Evolutionary conservation across 1,140 invertebrate genomes (phyloP).

Genomic region (Rhopalosiphum maidis): DNA sequence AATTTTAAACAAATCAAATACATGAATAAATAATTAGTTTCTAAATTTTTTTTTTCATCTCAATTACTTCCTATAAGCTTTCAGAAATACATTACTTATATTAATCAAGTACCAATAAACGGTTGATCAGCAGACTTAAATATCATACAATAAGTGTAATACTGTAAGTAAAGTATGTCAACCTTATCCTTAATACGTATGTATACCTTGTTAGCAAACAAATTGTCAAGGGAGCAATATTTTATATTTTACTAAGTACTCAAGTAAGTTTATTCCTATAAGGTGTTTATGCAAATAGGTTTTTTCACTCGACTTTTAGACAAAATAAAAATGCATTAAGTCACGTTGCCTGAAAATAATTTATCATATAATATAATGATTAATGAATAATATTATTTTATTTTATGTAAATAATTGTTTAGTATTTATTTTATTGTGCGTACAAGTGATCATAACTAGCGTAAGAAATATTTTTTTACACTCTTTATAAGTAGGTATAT

Average conservation of each 20-base stretch:
- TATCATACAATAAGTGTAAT: background rate
- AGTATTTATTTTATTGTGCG: background rate
- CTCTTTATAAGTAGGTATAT: background rate
- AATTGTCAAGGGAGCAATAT: background rate
- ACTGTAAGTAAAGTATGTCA: background rate
- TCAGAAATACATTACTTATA: background rate
- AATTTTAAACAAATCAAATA: background rate
- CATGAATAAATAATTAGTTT: background rate
- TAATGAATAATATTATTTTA: background rate
- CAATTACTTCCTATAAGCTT: background rate
- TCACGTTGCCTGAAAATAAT: conserved; percentile 2
- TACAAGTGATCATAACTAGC: background rate
- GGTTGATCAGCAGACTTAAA: background rate
- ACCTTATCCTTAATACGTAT: background rate
- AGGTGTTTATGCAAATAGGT: conserved; percentile 5
- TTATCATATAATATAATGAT: background rate
- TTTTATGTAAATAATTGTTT: background rate
- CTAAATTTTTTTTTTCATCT: background rate
- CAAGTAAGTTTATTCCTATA: background rate
- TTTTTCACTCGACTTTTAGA: background rate
- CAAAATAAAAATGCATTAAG: conserved; percentile 31
- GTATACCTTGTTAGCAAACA: background rate
- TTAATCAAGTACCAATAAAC: background rate
- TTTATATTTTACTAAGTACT: background rate
- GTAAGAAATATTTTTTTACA: background rate